Base-by-base conservation (phyloP, 2,888 invertebrate species). In the Drosophila longiperda region DNA sequence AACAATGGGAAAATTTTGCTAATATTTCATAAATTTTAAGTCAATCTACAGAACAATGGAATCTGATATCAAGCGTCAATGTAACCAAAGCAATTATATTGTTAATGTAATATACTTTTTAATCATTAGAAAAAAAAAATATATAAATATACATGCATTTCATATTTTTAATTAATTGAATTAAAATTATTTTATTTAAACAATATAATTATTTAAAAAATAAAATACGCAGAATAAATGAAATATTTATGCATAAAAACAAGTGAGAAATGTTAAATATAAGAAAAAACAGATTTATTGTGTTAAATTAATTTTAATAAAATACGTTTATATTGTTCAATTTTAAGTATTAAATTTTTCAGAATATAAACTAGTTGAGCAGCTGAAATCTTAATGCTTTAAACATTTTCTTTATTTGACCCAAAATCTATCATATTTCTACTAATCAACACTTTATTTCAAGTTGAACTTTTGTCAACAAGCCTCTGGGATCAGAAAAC, bases 1-100 rank as follows among this genome's bases (percentile, higher is more conserved):
- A 49, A 32, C 23, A 49, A 34, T 53, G 53, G 23, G 48, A 69
- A 59, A 29, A 23, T 6, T 23, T 54, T 7, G 4, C 17, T 8
- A 26, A 33, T 23, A 64, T 54, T 33, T 49, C 1, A 12, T 26
- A 54, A 42, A 42, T 42, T 42, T 42, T 1, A 42, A 20, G 20
- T 12, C 12, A n/a, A 34, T 23, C 20, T 12, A 20, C 26, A 15
- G 15, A 53, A 34, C 52, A 62, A 70, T 53, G 40, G 26, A 34
- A 38, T 1, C 36, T 4, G 3, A 17, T 50, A 15, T 60, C 6
- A 11, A 50, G 42, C n/a, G 15, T 7, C 5, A 29, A 45, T 40
- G 1, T 15, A 20, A 26, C 2, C 2, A 17, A 26, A 17, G 26
- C 17, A 29, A 38, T 15, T 26, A 17, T 40, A 4, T 40, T 40